Base-by-base conservation (phyloP, 1,140 invertebrate species). In the Oryzaephilus surinamensis region DNA sequence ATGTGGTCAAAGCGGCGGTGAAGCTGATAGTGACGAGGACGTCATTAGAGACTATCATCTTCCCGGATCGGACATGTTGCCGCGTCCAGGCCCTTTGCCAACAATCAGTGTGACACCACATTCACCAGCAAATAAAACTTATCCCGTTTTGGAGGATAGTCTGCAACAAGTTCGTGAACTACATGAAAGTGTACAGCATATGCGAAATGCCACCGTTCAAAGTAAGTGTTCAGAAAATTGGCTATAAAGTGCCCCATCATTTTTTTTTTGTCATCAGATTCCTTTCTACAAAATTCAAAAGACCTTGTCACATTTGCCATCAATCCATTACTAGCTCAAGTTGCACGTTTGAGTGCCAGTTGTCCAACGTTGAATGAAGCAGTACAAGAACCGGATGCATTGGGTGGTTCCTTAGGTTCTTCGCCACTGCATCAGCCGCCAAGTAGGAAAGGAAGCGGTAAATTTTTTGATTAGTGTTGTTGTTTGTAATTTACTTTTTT, bases 61-160 rank as follows among this genome's bases (percentile, higher is more conserved):
- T 32, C 52, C 58, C 36, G 45, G 12, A 50, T 39, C 41, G 54
- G 61, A 52, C 51, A 55, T 48, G 61, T 52, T 46, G 46, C 50
- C 51, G 38, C 54, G 52, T 34, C 43, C 47, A 52, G 50, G 66
- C 58, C 73, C 70, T 20, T 55, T 73, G 51, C 84, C 84, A 41
- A 88, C 76, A 32, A 88, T 88, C 52, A 87, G 82, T 63, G 83
- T 90, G 28, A 88, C 84, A 18, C 84, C 84, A 3, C 84, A 88
- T 60, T 87, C 83, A 34, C 82, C 84, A 15, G 64, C 68, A 38
- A 68, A 68, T 26, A 74, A 72, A 43, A 67, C 72, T 45, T 78
- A 76, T 58, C 69, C 72, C n/a, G 67, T 77, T 19, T 57, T 78
- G 63, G 82, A 84, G 47, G 81, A 84, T 54, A 83, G 79, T 50